Conservation (phyloP, 1,140 invertebrate genomes). For the Choristoneura fumiferana region DNA sequence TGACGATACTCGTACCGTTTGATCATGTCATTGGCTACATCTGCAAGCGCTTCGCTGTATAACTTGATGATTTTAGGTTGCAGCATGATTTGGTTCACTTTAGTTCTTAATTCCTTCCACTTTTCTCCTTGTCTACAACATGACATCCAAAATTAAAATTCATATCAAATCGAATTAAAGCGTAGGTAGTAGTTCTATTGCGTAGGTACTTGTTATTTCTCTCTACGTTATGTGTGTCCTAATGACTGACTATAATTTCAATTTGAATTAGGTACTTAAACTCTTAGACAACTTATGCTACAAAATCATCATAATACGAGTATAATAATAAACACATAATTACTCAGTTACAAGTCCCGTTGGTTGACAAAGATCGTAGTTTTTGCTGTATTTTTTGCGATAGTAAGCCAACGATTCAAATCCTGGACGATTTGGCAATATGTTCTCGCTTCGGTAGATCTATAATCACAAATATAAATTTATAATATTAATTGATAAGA, state of each 20-base stretch:
- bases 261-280: neutral
- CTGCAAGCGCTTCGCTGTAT: neutral
- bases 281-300: no score
- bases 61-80: conserved; percentile 32
- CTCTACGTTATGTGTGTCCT: no score
- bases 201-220: no score
- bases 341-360: conserved; percentile 7
- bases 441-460: neutral
- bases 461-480: neutral
- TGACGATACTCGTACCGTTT: neutral
- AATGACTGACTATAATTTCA: neutral
- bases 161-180: no score
- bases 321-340: neutral
- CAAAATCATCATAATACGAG: no score
- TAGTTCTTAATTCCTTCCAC: conserved; percentile 76
- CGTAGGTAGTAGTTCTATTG: no score
- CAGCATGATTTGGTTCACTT: conserved; percentile 31
- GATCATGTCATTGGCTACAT: neutral
- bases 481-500: neutral
- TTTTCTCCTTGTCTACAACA: conserved; percentile 84
- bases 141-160: no score
- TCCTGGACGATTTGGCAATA: neutral
- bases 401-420: conserved; percentile 4
- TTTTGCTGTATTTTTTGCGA: neutral
- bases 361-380: neutral